Percentiles rank a stretch among this genome's conserved stretches.
Evolutionary conservation across 2,888 invertebrate species (phyloP).

Genomic region (Catocala sponsa): DNA sequence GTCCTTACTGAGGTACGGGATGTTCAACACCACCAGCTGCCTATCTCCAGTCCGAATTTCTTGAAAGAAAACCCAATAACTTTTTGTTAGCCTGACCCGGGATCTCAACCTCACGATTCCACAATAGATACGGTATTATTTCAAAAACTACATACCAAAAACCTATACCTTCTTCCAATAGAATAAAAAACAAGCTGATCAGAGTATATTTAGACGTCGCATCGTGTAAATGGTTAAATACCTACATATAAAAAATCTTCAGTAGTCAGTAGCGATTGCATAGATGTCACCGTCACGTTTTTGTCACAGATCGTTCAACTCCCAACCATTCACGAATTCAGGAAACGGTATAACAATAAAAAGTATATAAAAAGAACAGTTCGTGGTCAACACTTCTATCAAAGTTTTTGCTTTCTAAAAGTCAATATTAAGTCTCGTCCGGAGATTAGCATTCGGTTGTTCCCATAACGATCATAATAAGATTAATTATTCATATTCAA

Average conservation of each 20-base stretch:
- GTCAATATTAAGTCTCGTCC: constrained; percentile 49
- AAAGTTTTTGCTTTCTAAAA: constrained; percentile 58
- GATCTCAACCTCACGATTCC: too few species aligned
- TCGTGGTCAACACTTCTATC: constrained; percentile 63
- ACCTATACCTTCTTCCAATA: not conserved
- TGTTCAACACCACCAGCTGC: too few species aligned
- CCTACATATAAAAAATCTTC: constrained; percentile 8
- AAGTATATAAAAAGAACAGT: constrained; percentile 54
- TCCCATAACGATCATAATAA: constrained; percentile 31
- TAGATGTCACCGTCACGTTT: constrained; percentile 50
- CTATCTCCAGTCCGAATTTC: too few species aligned
- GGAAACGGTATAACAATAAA: constrained; percentile 55
- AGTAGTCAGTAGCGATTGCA: constrained; percentile 18
- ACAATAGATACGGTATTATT: too few species aligned
- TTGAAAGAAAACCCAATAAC: too few species aligned
- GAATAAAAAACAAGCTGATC: not conserved
- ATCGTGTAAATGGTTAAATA: constrained; percentile 14
- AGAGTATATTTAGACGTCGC: constrained; percentile 15
- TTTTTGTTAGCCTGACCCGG: too few species aligned
- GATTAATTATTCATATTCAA: constrained; percentile 25
- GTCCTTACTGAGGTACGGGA: too few species aligned
- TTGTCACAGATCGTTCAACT: constrained; percentile 64
- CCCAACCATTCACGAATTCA: constrained; percentile 54
- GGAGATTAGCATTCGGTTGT: constrained; percentile 32
- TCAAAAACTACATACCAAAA: not conserved